Percentiles rank a stretch among this genome's conserved stretches.
These are phyloP conservation scores for Heterodera carotae DNA, from an alignment of 1,140 invertebrate species.

Conservation along the genomic window DNA sequence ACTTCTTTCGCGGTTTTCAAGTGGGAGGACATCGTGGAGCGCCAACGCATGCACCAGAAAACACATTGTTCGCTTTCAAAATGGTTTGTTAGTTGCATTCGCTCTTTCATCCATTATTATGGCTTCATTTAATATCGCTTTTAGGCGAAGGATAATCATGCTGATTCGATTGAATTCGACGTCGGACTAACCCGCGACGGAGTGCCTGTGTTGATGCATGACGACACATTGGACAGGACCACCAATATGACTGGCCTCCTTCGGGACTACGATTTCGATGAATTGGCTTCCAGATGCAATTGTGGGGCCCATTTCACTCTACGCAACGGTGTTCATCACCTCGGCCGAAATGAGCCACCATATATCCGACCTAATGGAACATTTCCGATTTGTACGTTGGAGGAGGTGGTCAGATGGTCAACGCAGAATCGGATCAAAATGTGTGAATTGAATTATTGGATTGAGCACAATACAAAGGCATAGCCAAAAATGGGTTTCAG, in stretches of 20 bases:
- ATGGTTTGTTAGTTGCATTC: conserved; percentile 66
- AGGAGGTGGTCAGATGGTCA: conserved; percentile 60
- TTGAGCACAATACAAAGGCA: too few relatives aligned
- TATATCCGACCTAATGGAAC: neutral
- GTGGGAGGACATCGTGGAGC: conserved; percentile 39
- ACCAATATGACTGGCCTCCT: conserved; percentile 71
- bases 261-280: conserved; percentile 71
- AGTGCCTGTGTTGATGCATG: conserved; percentile 77
- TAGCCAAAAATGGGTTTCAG: neutral
- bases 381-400: conserved; percentile 54
- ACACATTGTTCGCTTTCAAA: conserved; percentile 62
- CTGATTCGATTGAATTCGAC: conserved; percentile 28
- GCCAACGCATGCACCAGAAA: conserved; percentile 58
- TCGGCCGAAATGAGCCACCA: neutral
- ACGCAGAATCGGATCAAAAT: conserved; percentile 57
- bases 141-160: neutral
- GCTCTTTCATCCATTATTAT: neutral
- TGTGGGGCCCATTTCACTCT: conserved; percentile 50
- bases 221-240: conserved; percentile 74
- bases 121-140: neutral
- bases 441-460: neutral
- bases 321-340: neutral
- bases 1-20: neutral
- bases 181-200: conserved; percentile 75
- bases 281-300: conserved; percentile 69